phyloP scores from a whole-genome alignment of 2,797 vertebrate genomes.

The Pachyuromys duprasi region DNA sequence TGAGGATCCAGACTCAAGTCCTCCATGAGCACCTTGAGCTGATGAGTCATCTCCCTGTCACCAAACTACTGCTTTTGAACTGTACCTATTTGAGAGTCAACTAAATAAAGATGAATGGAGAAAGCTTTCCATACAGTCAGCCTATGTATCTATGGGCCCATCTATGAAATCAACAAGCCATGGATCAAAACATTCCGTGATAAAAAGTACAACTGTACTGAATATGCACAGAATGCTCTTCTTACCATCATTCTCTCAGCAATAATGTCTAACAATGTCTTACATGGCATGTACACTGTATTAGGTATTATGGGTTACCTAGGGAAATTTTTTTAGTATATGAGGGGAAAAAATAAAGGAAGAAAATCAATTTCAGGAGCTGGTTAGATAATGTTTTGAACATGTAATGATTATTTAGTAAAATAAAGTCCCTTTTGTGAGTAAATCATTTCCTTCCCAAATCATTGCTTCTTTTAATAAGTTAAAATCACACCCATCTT shows the following conservation, averaged over 20 bases:
- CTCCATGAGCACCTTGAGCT: neutral
- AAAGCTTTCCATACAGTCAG: neutral
- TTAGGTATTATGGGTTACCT: neutral
- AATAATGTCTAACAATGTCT: neutral
- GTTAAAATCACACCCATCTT: neutral
- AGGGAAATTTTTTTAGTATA: neutral
- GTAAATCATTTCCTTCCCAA: conserved; percentile 8
- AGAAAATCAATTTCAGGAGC: conserved; percentile 43
- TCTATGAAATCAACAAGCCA: neutral
- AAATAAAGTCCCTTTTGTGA: conserved; percentile 35
- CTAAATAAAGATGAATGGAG: neutral
- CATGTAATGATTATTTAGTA: conserved; percentile 10
- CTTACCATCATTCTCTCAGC: neutral
- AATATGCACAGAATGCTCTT: neutral
- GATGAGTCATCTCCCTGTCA: neutral
- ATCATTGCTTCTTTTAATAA: neutral
- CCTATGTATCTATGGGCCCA: neutral
- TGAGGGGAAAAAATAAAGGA: neutral
- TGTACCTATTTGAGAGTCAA: neutral
- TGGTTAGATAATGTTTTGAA: neutral
- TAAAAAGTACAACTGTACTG: neutral
- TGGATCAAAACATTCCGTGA: neutral
- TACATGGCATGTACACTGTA: neutral
- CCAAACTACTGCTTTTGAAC: neutral
- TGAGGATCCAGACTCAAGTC: neutral